Percentiles rank a stretch among this genome's conserved stretches.
phyloP scores from a whole-genome alignment of 2,888 invertebrate species.

The Aporophyla lueneburgensis region DNA sequence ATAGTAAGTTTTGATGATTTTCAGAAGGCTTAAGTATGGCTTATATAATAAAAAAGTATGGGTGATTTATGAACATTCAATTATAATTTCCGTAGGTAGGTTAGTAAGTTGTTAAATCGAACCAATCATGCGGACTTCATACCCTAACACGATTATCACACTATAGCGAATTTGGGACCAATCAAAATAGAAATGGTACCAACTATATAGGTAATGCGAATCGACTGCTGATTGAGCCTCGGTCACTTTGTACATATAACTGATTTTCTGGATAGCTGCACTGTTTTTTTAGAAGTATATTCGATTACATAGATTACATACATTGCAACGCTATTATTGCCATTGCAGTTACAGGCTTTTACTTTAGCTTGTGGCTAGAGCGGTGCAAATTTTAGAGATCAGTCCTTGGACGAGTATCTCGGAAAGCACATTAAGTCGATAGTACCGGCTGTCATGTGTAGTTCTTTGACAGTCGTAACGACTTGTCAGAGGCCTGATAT shows the following conservation, averaged over 20 bases:
- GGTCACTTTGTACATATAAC: neutral
- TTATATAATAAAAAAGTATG: too few relatives aligned
- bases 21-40: too few relatives aligned
- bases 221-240: conserved; percentile 12
- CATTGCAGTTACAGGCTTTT: neutral
- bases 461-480: too few relatives aligned
- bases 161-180: conserved; percentile 12
- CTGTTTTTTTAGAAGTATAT: neutral
- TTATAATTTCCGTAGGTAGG: neutral
- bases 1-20: too few relatives aligned
- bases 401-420: too few relatives aligned
- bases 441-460: too few relatives aligned
- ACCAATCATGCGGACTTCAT: neutral
- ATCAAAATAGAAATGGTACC: conserved; percentile 30
- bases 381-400: too few relatives aligned
- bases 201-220: conserved; percentile 11
- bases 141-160: conserved; percentile 11
- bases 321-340: neutral
- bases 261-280: conserved; percentile 29
- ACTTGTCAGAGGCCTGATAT: too few relatives aligned
- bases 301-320: too few relatives aligned
- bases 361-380: too few relatives aligned
- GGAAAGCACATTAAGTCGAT: too few relatives aligned
- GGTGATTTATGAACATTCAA: neutral
- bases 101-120: conserved; percentile 13